Conservation (phyloP, 2,888 invertebrate species). For the Boloria euphrosyne region DNA sequence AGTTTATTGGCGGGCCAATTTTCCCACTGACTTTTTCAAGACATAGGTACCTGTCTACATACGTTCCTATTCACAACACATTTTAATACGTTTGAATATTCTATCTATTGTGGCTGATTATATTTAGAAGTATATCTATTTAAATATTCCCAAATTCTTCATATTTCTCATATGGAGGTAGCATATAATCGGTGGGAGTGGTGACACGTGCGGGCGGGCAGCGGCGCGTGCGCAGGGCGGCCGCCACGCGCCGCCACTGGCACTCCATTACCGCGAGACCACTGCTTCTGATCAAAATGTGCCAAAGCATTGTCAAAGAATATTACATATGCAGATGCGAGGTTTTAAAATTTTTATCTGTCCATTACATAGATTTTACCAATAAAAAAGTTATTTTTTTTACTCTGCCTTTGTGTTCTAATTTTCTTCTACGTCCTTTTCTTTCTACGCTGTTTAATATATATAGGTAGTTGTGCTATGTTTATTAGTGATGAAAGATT, state of each 20-base stretch:
- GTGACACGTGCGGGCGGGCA: conserved; percentile 50
- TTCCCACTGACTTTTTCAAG: conserved; percentile 43
- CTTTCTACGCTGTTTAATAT: too few relatives aligned
- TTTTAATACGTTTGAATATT: not conserved
- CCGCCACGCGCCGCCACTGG: conserved; percentile 49
- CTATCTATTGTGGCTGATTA: not conserved
- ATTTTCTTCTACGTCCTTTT: too few relatives aligned
- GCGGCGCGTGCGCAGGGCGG: conserved; percentile 48
- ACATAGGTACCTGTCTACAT: not conserved
- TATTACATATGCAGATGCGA: conserved; percentile 27
- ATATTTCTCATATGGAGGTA: conserved; percentile 64
- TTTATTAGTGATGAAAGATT: too few relatives aligned
- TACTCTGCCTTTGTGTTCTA: too few relatives aligned
- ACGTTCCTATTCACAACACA: not conserved
- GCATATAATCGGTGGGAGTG: conserved; percentile 78
- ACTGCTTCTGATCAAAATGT: conserved; percentile 49
- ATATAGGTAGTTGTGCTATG: too few relatives aligned
- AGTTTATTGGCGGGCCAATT: conserved; percentile 69
- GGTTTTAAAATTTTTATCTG: not conserved
- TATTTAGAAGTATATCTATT: not conserved
- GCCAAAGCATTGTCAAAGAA: conserved; percentile 55
- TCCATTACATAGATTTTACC: too few relatives aligned
- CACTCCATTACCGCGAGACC: conserved; percentile 76
- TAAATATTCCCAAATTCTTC: conserved; percentile 30
- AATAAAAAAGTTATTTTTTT: too few relatives aligned